Base-by-base conservation (phyloP, 2,113 vertebrate species). In the Rhynchopsitta pachyrhyncha region DNA sequence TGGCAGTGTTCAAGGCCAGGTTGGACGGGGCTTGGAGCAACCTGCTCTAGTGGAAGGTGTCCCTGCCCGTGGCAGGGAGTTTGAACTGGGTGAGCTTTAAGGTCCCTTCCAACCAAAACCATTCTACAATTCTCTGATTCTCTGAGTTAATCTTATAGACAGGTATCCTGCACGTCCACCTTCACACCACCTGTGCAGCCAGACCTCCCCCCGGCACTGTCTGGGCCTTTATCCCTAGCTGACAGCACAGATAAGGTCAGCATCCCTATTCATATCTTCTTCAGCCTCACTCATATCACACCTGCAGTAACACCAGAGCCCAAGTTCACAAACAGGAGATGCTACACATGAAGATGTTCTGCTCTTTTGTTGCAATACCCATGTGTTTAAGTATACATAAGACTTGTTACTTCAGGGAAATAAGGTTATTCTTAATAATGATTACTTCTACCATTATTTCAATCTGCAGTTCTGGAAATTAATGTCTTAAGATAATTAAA, bases 401-500 rank as follows among this genome's bases (percentile, higher is more conserved):
- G 86, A 24, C 19, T 47, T 31, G 23, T 23, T 63, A 53, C 7
- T 62, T 44, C 47, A 82, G 39, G 41, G 10, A 82, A 92, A 73
- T 23, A 37, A 50, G 67, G 10, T n/a, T 33, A 67, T 80, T 80
- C 68, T 67, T 77, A 74, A 37, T 49, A 88, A 47, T 70, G 12
- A 59, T 75, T 77, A 31, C 46, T 88, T 62, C 71, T 77, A 77
- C 33, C 8, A 8, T 49, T 87, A 66, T 68, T 82, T 59, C n/a
- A n/a, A 39, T 55, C 39, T 81, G 80, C 39, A 93, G 35, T 41
- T 50, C 49, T 31, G 53, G 71, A 67, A 94, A 92, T 86, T 28
- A 82, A 41, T 78, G 47, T 64, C 53, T 96, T 74, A 8, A 91
- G 53, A 67, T 82, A 94, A 92, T 96, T 81, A 93, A 94, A 64